Percentiles rank a stretch among this genome's conserved stretches.
These are phyloP conservation scores for Chloroclysta siterata DNA, from an alignment of 2,888 invertebrate genomes.

Conservation along the genomic window DNA sequence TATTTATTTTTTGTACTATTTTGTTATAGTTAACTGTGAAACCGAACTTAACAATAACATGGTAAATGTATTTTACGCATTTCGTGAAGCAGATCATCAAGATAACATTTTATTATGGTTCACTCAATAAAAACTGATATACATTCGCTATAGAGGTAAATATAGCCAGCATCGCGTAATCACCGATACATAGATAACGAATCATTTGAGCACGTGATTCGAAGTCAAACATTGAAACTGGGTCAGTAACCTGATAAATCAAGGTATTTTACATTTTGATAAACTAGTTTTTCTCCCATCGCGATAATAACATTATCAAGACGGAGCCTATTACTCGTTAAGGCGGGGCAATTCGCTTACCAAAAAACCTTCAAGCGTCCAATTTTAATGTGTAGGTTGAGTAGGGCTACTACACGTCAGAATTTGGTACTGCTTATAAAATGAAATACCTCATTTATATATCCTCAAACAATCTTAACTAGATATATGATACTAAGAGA, in stretches of 20 bases:
- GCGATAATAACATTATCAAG: not conserved
- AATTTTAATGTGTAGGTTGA: too few relatives aligned
- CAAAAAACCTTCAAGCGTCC: too few relatives aligned
- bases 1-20: too few relatives aligned
- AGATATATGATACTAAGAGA: too few relatives aligned
- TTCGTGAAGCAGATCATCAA: not conserved
- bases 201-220: slow-evolving; percentile 23
- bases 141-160: slow-evolving; percentile 2
- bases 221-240: slow-evolving; percentile 17
- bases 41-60: too few relatives aligned
- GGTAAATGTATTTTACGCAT: too few relatives aligned
- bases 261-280: slow-evolving; percentile 2
- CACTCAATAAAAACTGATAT: slow-evolving; percentile 16
- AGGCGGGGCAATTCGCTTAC: too few relatives aligned
- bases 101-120: slow-evolving; percentile 7
- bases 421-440: too few relatives aligned
- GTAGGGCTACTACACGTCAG: too few relatives aligned
- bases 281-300: slow-evolving; percentile 5
- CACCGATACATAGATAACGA: slow-evolving; percentile 27
- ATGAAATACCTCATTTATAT: too few relatives aligned
- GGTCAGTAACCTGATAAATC: slow-evolving; percentile 21
- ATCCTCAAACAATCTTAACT: too few relatives aligned
- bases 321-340: not conserved
- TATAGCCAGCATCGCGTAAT: slow-evolving; percentile 11
- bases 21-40: too few relatives aligned